Evolutionary conservation across 2,888 invertebrate genomes (phyloP).

Genomic region (Dryocosmus kuriphilus): DNA sequence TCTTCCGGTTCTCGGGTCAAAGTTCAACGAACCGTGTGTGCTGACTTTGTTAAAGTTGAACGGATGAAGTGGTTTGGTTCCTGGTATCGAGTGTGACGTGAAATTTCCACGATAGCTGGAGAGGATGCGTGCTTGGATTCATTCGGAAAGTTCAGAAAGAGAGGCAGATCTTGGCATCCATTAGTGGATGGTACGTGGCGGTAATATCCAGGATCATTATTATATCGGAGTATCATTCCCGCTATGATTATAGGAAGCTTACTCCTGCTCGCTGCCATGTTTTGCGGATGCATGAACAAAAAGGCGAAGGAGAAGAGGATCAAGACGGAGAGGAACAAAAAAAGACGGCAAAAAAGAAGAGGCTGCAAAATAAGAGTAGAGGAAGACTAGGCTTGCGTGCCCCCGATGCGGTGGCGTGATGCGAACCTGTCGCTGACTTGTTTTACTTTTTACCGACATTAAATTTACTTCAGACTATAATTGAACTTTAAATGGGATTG

Average conservation of each 20-base stretch:
- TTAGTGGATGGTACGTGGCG: conserved; percentile 55
- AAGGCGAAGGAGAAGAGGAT: conserved; percentile 39
- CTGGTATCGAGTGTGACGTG: conserved; percentile 31
- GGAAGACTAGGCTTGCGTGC: conserved; percentile 66
- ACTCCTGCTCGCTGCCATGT: conserved; percentile 51
- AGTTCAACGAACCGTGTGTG: neutral
- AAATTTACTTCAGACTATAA: conserved; percentile 66
- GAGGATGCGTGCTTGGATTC: conserved; percentile 19
- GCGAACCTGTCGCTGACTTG: conserved; percentile 61
- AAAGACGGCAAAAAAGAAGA: conserved; percentile 40
- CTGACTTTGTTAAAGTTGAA: neutral
- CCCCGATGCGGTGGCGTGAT: conserved; percentile 66
- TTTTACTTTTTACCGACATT: conserved; percentile 56
- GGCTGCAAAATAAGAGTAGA: conserved; percentile 42
- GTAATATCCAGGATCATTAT: conserved; percentile 68
- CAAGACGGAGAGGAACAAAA: conserved; percentile 35
- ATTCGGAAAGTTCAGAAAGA: conserved; percentile 47
- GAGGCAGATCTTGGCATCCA: conserved; percentile 51
- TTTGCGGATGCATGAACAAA: conserved; percentile 44
- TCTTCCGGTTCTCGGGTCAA: neutral
- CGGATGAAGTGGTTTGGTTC: neutral
- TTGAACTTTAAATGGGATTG: conserved; percentile 70
- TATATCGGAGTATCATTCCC: conserved; percentile 67
- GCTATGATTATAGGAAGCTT: conserved; percentile 67
- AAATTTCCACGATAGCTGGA: neutral